These are phyloP conservation scores for Ferdinandea cuprea DNA, from an alignment of 2,888 invertebrate species.

Conservation along the genomic window DNA sequence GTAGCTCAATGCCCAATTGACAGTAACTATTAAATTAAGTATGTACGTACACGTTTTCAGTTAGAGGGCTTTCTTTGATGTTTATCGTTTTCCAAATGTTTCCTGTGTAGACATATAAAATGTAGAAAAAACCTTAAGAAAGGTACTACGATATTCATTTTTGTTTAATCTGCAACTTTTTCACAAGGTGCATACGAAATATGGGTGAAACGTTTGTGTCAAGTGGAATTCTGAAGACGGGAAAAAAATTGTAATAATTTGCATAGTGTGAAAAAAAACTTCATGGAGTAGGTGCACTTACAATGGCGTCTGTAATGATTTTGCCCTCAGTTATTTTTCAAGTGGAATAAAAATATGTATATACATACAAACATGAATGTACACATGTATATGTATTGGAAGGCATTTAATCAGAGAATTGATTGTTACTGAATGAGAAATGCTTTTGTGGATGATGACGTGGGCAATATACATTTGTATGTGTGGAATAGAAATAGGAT, in stretches of 20 bases:
- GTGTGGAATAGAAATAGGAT: slow-evolving; percentile 19
- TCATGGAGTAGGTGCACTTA: slow-evolving; percentile 66
- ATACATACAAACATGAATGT: too few relatives aligned
- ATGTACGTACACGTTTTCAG: slow-evolving; percentile 62
- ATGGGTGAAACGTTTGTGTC: slow-evolving; percentile 73
- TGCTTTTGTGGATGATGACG: slow-evolving; percentile 57
- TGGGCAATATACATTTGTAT: slow-evolving; percentile 42
- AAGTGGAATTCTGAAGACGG: slow-evolving; percentile 70
- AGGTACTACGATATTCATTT: slow-evolving; percentile 68
- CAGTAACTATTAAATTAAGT: slow-evolving; percentile 70
- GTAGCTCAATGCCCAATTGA: slow-evolving; percentile 54
- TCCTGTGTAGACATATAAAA: slow-evolving; percentile 54
- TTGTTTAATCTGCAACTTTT: slow-evolving; percentile 73
- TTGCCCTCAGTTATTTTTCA: slow-evolving; percentile 66
- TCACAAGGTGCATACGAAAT: slow-evolving; percentile 47
- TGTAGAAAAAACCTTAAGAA: slow-evolving; percentile 27
- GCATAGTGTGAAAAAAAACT: slow-evolving; percentile 53
- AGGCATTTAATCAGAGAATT: slow-evolving; percentile 68
- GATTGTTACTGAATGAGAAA: slow-evolving; percentile 70
- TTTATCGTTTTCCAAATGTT: slow-evolving; percentile 55
- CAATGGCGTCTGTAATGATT: slow-evolving; percentile 69
- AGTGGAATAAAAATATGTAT: slow-evolving; percentile 64
- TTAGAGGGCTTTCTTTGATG: slow-evolving; percentile 60
- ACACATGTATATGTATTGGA: slow-evolving; percentile 64
- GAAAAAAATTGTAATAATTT: slow-evolving; percentile 67